These are phyloP conservation scores for Epinephelus coioides DNA, from an alignment of 2,797 vertebrate species.

Conservation along the genomic window DNA sequence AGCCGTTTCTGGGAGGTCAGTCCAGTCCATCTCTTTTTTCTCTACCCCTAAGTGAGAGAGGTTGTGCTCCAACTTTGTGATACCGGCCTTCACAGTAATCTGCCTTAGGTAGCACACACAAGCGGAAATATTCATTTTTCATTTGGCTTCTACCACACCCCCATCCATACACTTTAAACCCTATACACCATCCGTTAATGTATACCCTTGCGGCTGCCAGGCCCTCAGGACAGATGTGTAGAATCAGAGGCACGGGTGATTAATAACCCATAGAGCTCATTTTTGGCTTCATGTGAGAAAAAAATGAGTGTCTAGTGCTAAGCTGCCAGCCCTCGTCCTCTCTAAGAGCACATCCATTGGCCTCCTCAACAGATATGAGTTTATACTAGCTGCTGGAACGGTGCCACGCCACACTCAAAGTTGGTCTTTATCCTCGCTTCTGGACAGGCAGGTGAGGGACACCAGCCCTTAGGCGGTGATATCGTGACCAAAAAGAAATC, in stretches of 20 bases:
- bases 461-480: slow-evolving; percentile 51
- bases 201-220: slow-evolving; percentile 27
- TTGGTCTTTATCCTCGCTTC: slow-evolving; percentile 48
- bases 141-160: slow-evolving; percentile 23
- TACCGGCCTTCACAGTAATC: slow-evolving; percentile 43
- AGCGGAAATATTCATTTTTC: slow-evolving; percentile 47
- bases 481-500: slow-evolving; percentile 37
- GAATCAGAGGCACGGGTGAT: slow-evolving; percentile 47
- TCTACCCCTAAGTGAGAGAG: slow-evolving; percentile 44
- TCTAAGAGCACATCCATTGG: slow-evolving; percentile 36
- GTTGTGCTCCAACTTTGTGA: slow-evolving; percentile 40
- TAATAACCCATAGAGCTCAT: slow-evolving; percentile 51
- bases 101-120: slow-evolving; percentile 26
- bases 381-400: slow-evolving; percentile 39
- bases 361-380: slow-evolving; percentile 45
- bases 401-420: slow-evolving; percentile 45
- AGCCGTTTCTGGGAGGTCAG: slow-evolving; percentile 63
- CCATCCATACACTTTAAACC: slow-evolving; percentile 45
- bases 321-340: slow-evolving; percentile 14
- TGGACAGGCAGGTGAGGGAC: slow-evolving; percentile 53
- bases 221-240: slow-evolving; percentile 43
- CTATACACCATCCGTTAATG: slow-evolving; percentile 38
- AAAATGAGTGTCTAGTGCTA: slow-evolving; percentile 24
- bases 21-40: slow-evolving; percentile 39
- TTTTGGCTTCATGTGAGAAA: slow-evolving; percentile 33